Evolutionary conservation across 2,113 vertebrate species (phyloP).

Genomic region (Barnardius zonarius): DNA sequence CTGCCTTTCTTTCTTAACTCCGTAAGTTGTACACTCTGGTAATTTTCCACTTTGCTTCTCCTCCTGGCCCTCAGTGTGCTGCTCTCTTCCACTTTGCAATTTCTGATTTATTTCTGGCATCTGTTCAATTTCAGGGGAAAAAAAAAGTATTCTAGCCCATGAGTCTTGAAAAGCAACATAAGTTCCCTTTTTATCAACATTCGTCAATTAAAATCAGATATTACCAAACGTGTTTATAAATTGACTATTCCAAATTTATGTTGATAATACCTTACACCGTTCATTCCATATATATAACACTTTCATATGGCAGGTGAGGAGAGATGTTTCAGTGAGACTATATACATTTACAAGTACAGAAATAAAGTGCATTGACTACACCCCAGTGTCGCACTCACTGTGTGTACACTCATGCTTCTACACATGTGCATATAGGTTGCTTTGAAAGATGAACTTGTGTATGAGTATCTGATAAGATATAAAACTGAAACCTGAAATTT

Average conservation of each 20-base stretch:
- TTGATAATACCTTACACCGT: neutral
- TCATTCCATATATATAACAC: neutral
- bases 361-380: neutral
- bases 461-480: neutral
- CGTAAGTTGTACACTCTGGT: neutral
- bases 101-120: constrained; percentile 50
- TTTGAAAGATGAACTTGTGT: neutral
- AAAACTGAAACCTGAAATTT: neutral
- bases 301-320: neutral
- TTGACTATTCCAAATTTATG: neutral
- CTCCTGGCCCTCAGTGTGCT: accelerated
- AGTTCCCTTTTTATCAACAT: constrained; percentile 37
- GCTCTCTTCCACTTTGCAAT: constrained; percentile 30
- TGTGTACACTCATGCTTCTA: neutral
- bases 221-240: neutral
- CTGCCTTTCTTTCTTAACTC: neutral
- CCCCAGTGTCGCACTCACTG: neutral
- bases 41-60: constrained; percentile 16
- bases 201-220: neutral
- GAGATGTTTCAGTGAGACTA: neutral
- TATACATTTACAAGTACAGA: neutral
- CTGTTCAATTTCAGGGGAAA: neutral
- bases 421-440: neutral
- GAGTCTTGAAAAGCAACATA: neutral
- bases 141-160: neutral